A percentile compares a stretch with the other conserved stretches of the same genome.
phyloP scores from a whole-genome alignment of 2,888 invertebrate species.

The Hypolimnas misippus region DNA sequence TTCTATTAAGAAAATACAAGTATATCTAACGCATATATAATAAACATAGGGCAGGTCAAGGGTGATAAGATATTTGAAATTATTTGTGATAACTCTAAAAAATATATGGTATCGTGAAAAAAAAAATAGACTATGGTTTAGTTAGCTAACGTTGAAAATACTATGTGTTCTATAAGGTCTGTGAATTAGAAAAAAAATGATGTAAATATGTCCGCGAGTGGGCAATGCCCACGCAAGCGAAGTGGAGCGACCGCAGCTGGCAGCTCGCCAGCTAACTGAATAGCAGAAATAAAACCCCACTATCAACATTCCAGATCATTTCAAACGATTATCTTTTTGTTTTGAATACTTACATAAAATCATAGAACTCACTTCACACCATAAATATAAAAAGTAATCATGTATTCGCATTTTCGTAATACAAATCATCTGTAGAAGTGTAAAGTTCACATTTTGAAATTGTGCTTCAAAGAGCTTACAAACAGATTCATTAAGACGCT shows the following conservation, averaged over 20 bases:
- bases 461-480: too few species aligned
- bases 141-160: slow-evolving; percentile 11
- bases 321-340: slow-evolving; percentile 75
- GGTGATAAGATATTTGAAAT: neutral
- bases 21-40: too few species aligned
- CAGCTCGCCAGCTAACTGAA: slow-evolving; percentile 72
- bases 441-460: too few species aligned
- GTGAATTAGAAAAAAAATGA: slow-evolving; percentile 40
- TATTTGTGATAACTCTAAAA: neutral
- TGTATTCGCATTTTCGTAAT: too few species aligned
- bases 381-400: too few species aligned
- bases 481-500: too few species aligned
- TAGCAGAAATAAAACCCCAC: slow-evolving; percentile 80
- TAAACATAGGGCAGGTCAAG: neutral
- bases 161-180: slow-evolving; percentile 19
- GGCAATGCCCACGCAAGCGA: slow-evolving; percentile 67
- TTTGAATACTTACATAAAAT: slow-evolving; percentile 43
- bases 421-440: too few species aligned
- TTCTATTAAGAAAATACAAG: too few species aligned
- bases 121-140: neutral
- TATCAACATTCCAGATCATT: slow-evolving; percentile 83
- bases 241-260: slow-evolving; percentile 72
- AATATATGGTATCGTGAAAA: neutral
- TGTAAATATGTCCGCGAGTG: slow-evolving; percentile 54
- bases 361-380: slow-evolving; percentile 1